These are phyloP conservation scores for Sebastes flavidus DNA, from an alignment of 2,797 vertebrate genomes.

Conservation along the genomic window DNA sequence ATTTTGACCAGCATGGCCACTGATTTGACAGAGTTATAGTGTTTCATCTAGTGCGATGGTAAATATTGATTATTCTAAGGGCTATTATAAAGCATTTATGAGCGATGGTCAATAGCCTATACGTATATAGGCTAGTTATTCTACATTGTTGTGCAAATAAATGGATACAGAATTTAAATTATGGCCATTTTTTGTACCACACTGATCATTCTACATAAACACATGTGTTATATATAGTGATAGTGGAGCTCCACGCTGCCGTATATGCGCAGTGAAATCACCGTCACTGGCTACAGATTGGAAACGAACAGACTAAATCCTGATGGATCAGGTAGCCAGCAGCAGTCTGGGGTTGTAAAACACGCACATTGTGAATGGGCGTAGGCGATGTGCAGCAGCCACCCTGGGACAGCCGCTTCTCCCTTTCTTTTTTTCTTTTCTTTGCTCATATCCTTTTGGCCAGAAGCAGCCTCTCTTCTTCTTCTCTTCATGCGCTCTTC, in stretches of 20 bases:
- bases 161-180: background rate
- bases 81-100: conserved; percentile 35
- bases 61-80: conserved; percentile 38
- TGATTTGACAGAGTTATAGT: conserved; percentile 40
- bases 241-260: conserved; percentile 47
- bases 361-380: conserved; percentile 75
- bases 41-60: background rate
- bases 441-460: conserved; percentile 36
- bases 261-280: conserved; percentile 59
- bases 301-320: conserved; percentile 49
- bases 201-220: conserved; percentile 9
- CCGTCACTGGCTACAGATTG: conserved; percentile 43
- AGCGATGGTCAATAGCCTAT: background rate
- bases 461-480: conserved; percentile 27
- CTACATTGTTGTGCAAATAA: background rate
- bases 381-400: conserved; percentile 63
- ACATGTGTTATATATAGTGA: conserved; percentile 42
- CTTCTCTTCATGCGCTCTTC: conserved; percentile 6
- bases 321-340: conserved; percentile 32
- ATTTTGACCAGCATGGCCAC: conserved; percentile 34
- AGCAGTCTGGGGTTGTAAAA: conserved; percentile 55
- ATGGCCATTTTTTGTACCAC: background rate
- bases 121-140: background rate
- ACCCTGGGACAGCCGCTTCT: conserved; percentile 23
- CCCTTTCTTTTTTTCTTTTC: background rate